These are phyloP conservation scores for Chaetorhynchus papuensis DNA, from an alignment of 2,113 vertebrate species.

Conservation along the genomic window DNA sequence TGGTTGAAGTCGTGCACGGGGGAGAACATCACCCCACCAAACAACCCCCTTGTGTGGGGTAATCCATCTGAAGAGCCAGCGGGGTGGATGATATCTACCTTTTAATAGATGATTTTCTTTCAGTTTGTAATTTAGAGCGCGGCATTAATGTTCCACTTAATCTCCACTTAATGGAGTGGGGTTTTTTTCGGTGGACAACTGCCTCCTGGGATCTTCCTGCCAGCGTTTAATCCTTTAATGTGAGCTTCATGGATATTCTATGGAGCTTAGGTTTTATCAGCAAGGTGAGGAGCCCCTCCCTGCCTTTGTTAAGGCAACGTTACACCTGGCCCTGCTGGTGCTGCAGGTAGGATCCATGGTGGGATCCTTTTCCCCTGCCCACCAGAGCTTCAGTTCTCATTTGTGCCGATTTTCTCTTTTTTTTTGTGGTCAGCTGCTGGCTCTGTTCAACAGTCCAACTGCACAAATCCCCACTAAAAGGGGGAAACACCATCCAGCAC, in stretches of 20 bases:
- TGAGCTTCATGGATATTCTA: background rate
- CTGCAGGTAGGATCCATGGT: background rate
- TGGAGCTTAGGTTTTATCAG: background rate
- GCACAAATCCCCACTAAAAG: background rate
- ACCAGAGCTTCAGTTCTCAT: background rate
- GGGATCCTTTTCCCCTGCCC: background rate
- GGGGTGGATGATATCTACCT: background rate
- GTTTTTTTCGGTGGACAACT: background rate
- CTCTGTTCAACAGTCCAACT: background rate
- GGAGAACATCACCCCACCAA: background rate
- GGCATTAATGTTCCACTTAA: background rate
- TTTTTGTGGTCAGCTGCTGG: background rate
- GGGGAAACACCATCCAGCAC: background rate
- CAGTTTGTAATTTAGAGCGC: background rate
- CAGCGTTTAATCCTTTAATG: background rate
- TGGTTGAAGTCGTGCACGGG: accelerated
- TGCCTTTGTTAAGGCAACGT: background rate
- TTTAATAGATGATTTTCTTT: background rate
- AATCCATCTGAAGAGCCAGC: background rate
- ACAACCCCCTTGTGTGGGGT: background rate
- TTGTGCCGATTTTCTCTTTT: background rate
- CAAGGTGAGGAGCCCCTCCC: background rate
- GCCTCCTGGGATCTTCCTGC: background rate
- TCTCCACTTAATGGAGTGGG: background rate
- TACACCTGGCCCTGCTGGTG: background rate